phyloP scores from a whole-genome alignment of 37 sponge, comb jelly and placozoan genomes.

The Crambe crambe region DNA sequence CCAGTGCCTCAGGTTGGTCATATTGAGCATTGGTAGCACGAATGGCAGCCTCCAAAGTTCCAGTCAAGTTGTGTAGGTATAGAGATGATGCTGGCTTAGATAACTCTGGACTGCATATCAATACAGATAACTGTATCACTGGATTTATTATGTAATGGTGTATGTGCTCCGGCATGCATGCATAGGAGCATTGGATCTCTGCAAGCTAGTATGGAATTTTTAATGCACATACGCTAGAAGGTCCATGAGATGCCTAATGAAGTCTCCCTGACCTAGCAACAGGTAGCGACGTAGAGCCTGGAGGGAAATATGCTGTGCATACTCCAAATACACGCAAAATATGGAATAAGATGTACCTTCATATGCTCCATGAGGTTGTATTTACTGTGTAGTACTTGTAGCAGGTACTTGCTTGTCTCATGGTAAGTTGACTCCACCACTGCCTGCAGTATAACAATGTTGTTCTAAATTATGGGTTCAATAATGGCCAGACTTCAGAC shows the following conservation, averaged over 20 bases:
- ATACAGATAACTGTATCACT: too few relatives aligned
- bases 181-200: background rate
- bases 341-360: slow-evolving; percentile 26
- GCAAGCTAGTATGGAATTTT: background rate
- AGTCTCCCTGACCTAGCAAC: slow-evolving; percentile 98
- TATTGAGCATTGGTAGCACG: slow-evolving; percentile 98
- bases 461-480: background rate
- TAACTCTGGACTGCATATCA: slow-evolving; percentile 74
- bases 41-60: slow-evolving; percentile 84
- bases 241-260: slow-evolving; percentile 97
- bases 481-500: background rate
- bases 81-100: slow-evolving; percentile 71
- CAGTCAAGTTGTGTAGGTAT: slow-evolving; percentile 89
- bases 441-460: background rate
- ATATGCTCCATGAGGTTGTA: slow-evolving; percentile 91
- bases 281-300: slow-evolving; percentile 93
- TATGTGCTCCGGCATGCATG: too few relatives aligned
- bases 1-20: slow-evolving; percentile 81
- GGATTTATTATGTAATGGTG: slow-evolving; percentile 14
- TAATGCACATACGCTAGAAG: slow-evolving; percentile 68
- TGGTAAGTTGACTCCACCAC: slow-evolving; percentile 73
- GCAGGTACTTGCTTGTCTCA: slow-evolving; percentile 87
- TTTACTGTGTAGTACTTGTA: slow-evolving; percentile 83
- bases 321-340: background rate
- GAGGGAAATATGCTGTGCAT: background rate